Base-by-base conservation (phyloP, 1,140 invertebrate genomes). In the Drosophila tristis region DNA sequence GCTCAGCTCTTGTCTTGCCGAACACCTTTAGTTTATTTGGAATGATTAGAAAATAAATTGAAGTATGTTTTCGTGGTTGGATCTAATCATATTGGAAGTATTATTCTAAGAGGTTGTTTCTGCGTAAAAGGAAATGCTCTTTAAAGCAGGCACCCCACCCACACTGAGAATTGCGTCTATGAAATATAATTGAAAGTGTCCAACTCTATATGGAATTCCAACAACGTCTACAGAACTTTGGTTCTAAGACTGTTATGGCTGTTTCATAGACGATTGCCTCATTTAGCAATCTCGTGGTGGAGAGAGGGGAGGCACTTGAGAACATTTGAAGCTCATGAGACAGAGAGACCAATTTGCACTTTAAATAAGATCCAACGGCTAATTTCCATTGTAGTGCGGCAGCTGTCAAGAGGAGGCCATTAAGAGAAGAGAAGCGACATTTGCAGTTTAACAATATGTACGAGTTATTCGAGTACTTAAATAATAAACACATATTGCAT, bases 401-500 rank as follows among this genome's bases (percentile, higher is more conserved):
- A 57, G 64, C 2, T 29, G 63, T n/a, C 13, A 53, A 53, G 29
- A 20, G 13, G 31, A 50, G 44, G 57, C 67, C 67, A 70, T 70
- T 70, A 70, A 70, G 64, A 42, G 45, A 45, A 68, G 1, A 68
- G 1, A 13, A 43, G 66, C 66, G 64, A 70, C 67, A 70, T 74
- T 74, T 70, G 67, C 67, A 74, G 71, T 74, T 74, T 64, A 31
- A 53, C n/a, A 60, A 63, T 63, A 73, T 35, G 2, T 39, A 44
- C 16, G 57, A 73, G 35, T 8, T 8, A 31, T 31, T 3, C 31
- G 31, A 39, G 35, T 39, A 39, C 35, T 39, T 39, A 39, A 39
- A 39, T 64, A 82, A 74, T 64, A 53, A 49, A 60, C 56, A 76
- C 63, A 76, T 49, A 60, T 53, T 63, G 74, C 70, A 71, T 66